A percentile compares a stretch with the other conserved stretches of the same genome.
Evolutionary conservation across 2,888 invertebrate species (phyloP).

Genomic region (Thera obeliscata): DNA sequence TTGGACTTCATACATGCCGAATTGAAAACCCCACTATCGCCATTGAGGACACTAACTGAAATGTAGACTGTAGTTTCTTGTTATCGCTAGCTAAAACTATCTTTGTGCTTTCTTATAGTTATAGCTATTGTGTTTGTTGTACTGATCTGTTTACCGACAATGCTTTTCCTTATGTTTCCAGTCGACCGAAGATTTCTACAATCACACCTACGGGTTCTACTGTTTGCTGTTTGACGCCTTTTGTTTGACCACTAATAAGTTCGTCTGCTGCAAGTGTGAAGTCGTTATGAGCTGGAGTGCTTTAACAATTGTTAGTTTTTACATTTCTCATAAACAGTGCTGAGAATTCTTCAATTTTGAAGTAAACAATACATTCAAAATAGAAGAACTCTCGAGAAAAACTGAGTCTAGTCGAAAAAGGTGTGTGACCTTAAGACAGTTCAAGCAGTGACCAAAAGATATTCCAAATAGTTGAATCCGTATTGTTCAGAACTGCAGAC

Average conservation of each 20-base stretch:
- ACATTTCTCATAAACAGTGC: neutral
- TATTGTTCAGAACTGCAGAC: no score
- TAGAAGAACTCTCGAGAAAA: no score
- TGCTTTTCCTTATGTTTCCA: slow-evolving; percentile 27
- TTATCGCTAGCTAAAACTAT: slow-evolving; percentile 1
- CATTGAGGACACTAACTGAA: neutral
- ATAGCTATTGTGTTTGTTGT: slow-evolving; percentile 1
- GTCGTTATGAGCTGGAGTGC: slow-evolving; percentile 19
- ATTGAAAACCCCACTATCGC: no score
- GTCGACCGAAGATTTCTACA: slow-evolving; percentile 30
- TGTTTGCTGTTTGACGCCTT: slow-evolving; percentile 40
- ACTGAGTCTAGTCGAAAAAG: no score
- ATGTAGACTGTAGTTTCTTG: neutral
- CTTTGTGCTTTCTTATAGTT: neutral
- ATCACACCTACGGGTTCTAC: slow-evolving; percentile 37
- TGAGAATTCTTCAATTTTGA: no score
- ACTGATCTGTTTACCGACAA: slow-evolving; percentile 26
- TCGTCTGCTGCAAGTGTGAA: slow-evolving; percentile 33
- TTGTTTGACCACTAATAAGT: slow-evolving; percentile 41
- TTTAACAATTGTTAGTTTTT: slow-evolving; percentile 14
- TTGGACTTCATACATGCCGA: no score
- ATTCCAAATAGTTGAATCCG: no score
- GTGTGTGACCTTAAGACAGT: no score
- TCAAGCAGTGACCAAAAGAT: no score
- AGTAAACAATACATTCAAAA: no score